phyloP scores from a whole-genome alignment of 2,113 vertebrate genomes.

The Aplodontia rufa region DNA sequence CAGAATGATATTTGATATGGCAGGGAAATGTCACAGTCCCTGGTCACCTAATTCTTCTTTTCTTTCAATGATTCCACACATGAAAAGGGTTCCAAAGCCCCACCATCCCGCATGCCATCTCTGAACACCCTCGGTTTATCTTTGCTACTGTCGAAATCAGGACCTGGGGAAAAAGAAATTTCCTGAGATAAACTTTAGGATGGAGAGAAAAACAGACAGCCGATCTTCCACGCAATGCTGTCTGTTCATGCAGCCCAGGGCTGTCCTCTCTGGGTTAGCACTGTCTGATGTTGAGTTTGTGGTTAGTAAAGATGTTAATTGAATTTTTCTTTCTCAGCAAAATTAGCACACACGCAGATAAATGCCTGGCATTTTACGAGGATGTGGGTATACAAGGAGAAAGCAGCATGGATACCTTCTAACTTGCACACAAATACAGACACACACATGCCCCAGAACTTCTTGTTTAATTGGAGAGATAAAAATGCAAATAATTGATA shows the following conservation, averaged over 20 bases:
- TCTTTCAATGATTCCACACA: background rate
- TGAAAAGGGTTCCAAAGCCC: no score
- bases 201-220: background rate
- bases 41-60: background rate
- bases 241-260: fast-evolving
- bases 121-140: background rate
- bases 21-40: background rate
- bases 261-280: background rate
- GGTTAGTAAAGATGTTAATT: background rate
- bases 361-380: background rate
- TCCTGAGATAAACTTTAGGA: background rate
- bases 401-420: background rate
- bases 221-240: background rate
- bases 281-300: background rate
- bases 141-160: background rate
- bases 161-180: background rate
- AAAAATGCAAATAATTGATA: background rate
- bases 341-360: background rate
- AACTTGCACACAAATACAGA: background rate
- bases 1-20: background rate
- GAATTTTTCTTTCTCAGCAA: background rate
- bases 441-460: background rate
- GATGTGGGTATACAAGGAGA: background rate
- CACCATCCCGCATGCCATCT: background rate
- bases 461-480: background rate